phyloP scores from a whole-genome alignment of 2,797 vertebrate species.

The Cuculus canorus region DNA sequence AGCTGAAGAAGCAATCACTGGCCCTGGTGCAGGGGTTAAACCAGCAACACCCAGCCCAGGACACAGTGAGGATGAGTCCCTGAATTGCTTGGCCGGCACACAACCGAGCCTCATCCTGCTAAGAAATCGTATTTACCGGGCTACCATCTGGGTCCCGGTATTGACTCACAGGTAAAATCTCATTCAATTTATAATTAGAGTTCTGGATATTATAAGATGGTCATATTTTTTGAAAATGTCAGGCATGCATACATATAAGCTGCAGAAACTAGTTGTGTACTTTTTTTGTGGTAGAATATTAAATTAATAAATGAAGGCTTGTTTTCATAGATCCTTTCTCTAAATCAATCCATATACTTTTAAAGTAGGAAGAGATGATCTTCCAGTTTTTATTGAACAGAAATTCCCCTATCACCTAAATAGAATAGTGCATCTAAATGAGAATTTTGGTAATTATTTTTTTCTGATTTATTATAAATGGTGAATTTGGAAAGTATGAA shows the following conservation, averaged over 20 bases:
- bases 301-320: background rate
- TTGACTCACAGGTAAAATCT: background rate
- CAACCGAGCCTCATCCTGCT: fast-evolving
- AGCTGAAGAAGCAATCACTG: background rate
- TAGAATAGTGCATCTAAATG: background rate
- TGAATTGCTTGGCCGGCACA: fast-evolving
- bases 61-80: background rate
- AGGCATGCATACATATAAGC: background rate
- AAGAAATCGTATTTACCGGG: background rate
- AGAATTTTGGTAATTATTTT: background rate
- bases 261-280: background rate
- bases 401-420: background rate
- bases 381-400: background rate
- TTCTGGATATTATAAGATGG: background rate
- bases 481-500: background rate
- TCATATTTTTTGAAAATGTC: background rate
- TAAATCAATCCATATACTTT: background rate
- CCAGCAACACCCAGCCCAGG: background rate
- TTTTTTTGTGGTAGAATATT: background rate
- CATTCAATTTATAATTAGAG: background rate
- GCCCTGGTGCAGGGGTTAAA: background rate
- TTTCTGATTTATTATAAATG: background rate
- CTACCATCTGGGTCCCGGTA: background rate
- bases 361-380: background rate
- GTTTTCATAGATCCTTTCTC: background rate